A percentile compares a stretch with the other conserved stretches of the same genome.
Evolutionary conservation across 1,140 invertebrate genomes (phyloP).

Genomic region (Anastrepha ludens): DNA sequence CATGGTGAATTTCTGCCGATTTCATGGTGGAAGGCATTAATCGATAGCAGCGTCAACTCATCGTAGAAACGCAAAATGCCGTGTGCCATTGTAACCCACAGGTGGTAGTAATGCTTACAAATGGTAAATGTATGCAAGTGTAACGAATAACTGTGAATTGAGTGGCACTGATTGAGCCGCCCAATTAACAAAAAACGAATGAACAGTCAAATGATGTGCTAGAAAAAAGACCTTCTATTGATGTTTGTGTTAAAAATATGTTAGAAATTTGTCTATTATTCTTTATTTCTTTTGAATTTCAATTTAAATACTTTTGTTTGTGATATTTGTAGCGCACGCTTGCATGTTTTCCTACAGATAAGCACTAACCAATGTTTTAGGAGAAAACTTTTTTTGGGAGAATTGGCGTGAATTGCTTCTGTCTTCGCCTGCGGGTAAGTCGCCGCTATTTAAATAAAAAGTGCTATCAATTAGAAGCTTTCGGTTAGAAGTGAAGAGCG

Average conservation of each 20-base stretch:
- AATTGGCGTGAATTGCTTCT: too few relatives aligned
- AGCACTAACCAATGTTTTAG: too few relatives aligned
- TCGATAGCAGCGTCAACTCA: neutral
- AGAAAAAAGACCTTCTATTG: neutral
- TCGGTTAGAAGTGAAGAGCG: too few relatives aligned
- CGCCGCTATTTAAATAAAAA: too few relatives aligned
- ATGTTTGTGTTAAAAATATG: neutral
- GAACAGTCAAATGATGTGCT: neutral
- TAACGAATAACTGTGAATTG: slow-evolving; percentile 15
- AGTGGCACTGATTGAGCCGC: neutral
- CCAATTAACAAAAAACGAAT: slow-evolving; percentile 12
- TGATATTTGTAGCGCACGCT: too few relatives aligned
- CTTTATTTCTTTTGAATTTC: too few relatives aligned
- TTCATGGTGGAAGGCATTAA: neutral
- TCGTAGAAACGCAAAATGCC: neutral
- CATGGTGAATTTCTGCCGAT: neutral
- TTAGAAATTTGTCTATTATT: too few relatives aligned
- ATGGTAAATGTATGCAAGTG: neutral
- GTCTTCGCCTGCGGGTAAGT: too few relatives aligned
- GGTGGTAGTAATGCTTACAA: neutral
- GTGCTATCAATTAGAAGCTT: too few relatives aligned
- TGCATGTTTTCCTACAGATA: too few relatives aligned
- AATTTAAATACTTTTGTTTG: too few relatives aligned
- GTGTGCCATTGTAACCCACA: neutral
- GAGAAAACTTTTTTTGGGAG: too few relatives aligned